Evolutionary conservation across 2,888 invertebrate genomes (phyloP).

Genomic region (Synergus itoensis): DNA sequence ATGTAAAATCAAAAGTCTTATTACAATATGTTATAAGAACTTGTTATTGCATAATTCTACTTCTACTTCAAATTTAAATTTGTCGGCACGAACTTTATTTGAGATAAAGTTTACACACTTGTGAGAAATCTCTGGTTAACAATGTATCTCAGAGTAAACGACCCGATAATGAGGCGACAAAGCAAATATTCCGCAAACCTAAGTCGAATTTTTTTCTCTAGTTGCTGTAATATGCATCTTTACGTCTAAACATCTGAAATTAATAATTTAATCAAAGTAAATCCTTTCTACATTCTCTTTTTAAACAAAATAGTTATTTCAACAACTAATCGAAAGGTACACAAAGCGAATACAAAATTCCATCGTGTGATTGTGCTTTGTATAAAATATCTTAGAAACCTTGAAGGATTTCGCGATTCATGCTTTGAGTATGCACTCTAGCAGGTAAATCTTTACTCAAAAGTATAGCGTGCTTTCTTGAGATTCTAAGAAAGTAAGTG

Average conservation of each 20-base stretch:
- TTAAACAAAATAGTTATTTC: background rate
- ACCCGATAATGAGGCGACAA: background rate
- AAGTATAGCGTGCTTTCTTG: background rate
- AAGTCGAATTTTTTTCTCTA: background rate
- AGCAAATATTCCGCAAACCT: background rate
- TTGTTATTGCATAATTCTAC: background rate
- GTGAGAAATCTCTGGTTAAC: background rate
- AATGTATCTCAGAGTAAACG: background rate
- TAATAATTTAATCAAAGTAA: background rate
- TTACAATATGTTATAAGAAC: background rate
- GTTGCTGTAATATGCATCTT: background rate
- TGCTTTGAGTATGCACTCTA: conserved; percentile 53
- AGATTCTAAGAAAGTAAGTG: background rate
- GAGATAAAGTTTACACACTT: background rate
- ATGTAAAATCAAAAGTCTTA: background rate
- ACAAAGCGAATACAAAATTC: conserved; percentile 47
- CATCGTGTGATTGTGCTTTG: conserved; percentile 54
- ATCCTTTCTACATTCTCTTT: background rate
- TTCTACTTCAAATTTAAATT: background rate
- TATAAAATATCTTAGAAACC: conserved; percentile 47
- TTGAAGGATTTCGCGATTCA: conserved; percentile 62
- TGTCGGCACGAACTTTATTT: background rate
- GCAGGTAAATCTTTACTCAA: background rate
- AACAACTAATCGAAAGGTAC: background rate
- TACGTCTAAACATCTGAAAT: background rate